These are phyloP conservation scores for Drosophila phalerata DNA, from an alignment of 2,888 invertebrate genomes.

Conservation along the genomic window DNA sequence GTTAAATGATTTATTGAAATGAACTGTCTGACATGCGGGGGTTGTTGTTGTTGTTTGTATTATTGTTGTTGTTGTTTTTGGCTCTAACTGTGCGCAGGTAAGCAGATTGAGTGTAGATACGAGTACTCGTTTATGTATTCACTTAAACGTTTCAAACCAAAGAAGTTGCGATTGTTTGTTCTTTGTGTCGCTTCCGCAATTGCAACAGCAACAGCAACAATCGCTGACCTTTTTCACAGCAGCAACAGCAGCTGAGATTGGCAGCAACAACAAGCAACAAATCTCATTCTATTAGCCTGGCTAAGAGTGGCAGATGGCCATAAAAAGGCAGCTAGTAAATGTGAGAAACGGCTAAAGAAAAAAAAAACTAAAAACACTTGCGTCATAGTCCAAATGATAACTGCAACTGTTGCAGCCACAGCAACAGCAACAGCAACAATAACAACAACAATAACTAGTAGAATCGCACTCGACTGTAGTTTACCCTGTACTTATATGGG, in stretches of 20 bases:
- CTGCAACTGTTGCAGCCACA: conserved; percentile 7
- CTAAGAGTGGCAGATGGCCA: conserved; percentile 18
- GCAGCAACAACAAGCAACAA: conserved; percentile 11
- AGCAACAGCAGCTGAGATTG: conserved; percentile 28
- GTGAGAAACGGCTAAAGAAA: conserved; percentile 15
- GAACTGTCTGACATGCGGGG: conserved; percentile 20
- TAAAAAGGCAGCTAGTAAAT: conserved; percentile 31
- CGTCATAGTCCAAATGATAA: conserved; percentile 24
- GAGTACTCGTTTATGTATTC: conserved; percentile 13
- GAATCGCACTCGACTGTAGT: background rate
- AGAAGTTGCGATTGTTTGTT: conserved; percentile 14
- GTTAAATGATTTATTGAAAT: conserved; percentile 24
- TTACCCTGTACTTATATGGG: background rate
- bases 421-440: background rate
- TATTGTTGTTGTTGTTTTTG: background rate
- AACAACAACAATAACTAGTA: background rate
- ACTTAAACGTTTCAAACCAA: conserved; percentile 9
- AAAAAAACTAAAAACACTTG: conserved; percentile 15
- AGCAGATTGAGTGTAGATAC: background rate
- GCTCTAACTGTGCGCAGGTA: conserved; percentile 11
- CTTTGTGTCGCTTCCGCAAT: conserved; percentile 59
- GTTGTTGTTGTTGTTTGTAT: conserved; percentile 16
- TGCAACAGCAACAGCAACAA: conserved; percentile 36
- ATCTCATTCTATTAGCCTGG: conserved; percentile 10
- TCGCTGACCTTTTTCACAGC: conserved; percentile 56